These are phyloP conservation scores for Prosopocoilus inquinatus DNA, from an alignment of 2,888 invertebrate genomes.

Conservation along the genomic window DNA sequence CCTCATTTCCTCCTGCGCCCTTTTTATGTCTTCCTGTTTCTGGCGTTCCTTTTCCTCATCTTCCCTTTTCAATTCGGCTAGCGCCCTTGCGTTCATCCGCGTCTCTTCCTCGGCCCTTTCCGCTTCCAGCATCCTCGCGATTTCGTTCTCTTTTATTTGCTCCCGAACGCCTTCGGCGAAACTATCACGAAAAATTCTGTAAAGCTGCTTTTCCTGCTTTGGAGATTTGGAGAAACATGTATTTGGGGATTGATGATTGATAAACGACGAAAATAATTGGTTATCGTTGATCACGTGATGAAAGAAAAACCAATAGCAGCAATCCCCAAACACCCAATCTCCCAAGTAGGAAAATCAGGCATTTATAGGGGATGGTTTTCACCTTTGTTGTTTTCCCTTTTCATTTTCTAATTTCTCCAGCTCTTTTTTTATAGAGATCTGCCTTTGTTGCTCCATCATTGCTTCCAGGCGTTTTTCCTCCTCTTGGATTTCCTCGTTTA, in stretches of 20 bases:
- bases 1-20: conserved; percentile 59
- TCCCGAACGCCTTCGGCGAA: conserved; percentile 44
- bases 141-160: conserved; percentile 57
- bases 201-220: too few relatives aligned
- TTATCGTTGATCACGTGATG: too few relatives aligned
- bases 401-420: conserved; percentile 48
- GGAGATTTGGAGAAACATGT: too few relatives aligned
- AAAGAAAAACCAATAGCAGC: too few relatives aligned
- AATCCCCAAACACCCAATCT: too few relatives aligned
- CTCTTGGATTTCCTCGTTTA: conserved; percentile 57
- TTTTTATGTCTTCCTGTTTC: conserved; percentile 54
- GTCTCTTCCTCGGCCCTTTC: conserved; percentile 69
- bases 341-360: too few relatives aligned
- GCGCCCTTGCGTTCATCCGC: conserved; percentile 60
- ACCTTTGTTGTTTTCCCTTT: conserved; percentile 32
- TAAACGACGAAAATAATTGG: too few relatives aligned
- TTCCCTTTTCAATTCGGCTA: conserved; percentile 63
- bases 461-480: conserved; percentile 61
- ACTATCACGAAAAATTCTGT: conserved; percentile 23
- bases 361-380: too few relatives aligned
- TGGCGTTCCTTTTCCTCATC: conserved; percentile 60
- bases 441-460: conserved; percentile 70
- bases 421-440: conserved; percentile 56
- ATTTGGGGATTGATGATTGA: background rate
- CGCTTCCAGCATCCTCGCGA: conserved; percentile 57